Base-by-base conservation (phyloP, 2,113 vertebrate genomes). In the Gavia stellata region DNA sequence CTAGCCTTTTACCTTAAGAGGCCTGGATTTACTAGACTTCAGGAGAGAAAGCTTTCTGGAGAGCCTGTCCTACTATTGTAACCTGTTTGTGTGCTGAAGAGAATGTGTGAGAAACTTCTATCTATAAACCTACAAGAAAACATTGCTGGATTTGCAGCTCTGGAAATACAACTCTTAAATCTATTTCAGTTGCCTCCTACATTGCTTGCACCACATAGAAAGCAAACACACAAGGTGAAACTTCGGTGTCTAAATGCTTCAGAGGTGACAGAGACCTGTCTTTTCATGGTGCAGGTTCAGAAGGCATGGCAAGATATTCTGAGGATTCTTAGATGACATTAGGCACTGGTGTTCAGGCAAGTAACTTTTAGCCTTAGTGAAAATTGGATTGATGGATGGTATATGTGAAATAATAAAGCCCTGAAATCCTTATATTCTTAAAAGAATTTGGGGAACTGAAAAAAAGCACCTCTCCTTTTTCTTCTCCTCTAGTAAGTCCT, bases 1-100 rank as follows among this genome's bases (percentile, higher is more conserved):
- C 42, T 92, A 65, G 73, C 91, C 44, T 87, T 89, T 96, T 84
- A 96, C 92, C 91, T 95, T 89, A 94, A 53, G 86, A 92, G 86
- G 23, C 71, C 81, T 85, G 89, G 92, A 65, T 95, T 96, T 95
- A 75, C 40, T 9, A 47, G 91, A 34, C 66, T 82, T 94, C 1
- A 75, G 86, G 66, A 89, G 53, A 66, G 95, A 53, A 92, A 82
- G 38, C 49, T 58, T 79, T 84, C 49, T 85, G 70, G 59, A 82
- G n/a, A 83, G 17, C 34, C 28, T 92, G 40, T 56, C 52, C 59
- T 90, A 12, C 65, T 94, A 1, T 50, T 88, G 55, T 47, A 55
- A 78, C 75, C 86, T 90, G 71, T 81, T 40, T 83, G n/a, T 80
- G 20, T 77, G 53, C 44, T 84, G 52, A 84, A 59, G 17, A 31